Evolutionary conservation across 2,797 vertebrate species (phyloP).

Genomic region (Tragelaphus eurycerus): DNA sequence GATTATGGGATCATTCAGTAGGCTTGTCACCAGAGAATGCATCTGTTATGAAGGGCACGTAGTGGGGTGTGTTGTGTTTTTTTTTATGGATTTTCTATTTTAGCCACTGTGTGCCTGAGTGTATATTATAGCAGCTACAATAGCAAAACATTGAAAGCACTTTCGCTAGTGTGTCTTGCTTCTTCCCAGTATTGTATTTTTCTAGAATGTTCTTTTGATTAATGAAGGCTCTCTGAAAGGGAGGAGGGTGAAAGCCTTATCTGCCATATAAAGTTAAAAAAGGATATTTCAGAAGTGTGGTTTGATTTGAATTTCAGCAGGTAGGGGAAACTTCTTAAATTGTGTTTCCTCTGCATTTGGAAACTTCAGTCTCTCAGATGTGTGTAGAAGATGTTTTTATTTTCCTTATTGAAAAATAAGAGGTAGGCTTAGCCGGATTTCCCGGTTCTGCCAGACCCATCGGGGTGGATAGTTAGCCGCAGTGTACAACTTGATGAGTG

Average conservation of each 20-base stretch:
- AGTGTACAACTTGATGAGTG: not conserved
- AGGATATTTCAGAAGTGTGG: not conserved
- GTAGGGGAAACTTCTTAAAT: not conserved
- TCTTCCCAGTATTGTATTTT: conserved; percentile 8
- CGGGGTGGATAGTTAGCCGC: not conserved
- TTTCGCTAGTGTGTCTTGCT: not conserved
- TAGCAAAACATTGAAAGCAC: not conserved
- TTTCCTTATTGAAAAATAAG: not conserved
- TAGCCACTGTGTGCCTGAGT: not conserved
- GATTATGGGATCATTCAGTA: conserved; percentile 38
- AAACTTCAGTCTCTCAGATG: not conserved
- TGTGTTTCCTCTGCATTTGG: not conserved
- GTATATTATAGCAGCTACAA: not conserved
- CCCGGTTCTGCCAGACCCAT: not conserved
- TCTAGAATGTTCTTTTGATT: conserved; percentile 30
- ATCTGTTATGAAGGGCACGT: not conserved
- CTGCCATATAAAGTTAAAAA: not conserved
- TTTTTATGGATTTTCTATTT: not conserved
- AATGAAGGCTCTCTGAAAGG: not conserved
- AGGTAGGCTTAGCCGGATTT: not conserved
- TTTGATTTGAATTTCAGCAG: conserved; percentile 8
- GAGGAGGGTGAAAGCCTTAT: not conserved
- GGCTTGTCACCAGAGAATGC: conserved; percentile 49
- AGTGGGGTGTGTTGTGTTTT: not conserved
- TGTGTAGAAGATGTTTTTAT: not conserved